phyloP scores from a whole-genome alignment of 2,888 invertebrate genomes.

The Halocaridina rubra region DNA sequence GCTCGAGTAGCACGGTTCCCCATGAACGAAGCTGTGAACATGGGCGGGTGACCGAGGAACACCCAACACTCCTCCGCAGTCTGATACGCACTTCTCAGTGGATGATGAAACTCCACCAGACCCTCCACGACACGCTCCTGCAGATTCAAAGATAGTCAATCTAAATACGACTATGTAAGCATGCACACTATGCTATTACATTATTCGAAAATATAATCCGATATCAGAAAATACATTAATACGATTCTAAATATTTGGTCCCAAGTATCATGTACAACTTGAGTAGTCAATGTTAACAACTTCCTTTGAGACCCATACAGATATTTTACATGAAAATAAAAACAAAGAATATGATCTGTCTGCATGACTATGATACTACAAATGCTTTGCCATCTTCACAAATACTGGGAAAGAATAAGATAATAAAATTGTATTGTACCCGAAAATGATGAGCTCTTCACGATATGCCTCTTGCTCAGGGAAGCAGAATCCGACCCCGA shows the following conservation, averaged over 20 bases:
- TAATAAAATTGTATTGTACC: no score
- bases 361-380: neutral
- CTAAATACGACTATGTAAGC: no score
- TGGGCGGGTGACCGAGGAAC: conserved; percentile 27
- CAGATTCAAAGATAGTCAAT: no score
- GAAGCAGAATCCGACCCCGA: conserved; percentile 68
- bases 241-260: no score
- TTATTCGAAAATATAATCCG: no score
- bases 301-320: no score
- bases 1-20: conserved; percentile 21
- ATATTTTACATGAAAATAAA: neutral
- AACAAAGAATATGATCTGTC: neutral
- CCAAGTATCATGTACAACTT: no score
- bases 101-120: conserved; percentile 57
- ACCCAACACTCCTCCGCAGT: conserved; percentile 45
- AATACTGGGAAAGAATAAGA: no score
- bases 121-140: conserved; percentile 34
- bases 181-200: no score
- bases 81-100: conserved; percentile 60
- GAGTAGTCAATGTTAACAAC: no score
- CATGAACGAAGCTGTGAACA: neutral
- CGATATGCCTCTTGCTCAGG: conserved; percentile 68
- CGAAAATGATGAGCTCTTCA: conserved; percentile 82
- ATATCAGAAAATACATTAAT: no score
- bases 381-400: no score